These are phyloP conservation scores for Catharus fuscescens DNA, from an alignment of 2,113 vertebrate species.

Conservation along the genomic window DNA sequence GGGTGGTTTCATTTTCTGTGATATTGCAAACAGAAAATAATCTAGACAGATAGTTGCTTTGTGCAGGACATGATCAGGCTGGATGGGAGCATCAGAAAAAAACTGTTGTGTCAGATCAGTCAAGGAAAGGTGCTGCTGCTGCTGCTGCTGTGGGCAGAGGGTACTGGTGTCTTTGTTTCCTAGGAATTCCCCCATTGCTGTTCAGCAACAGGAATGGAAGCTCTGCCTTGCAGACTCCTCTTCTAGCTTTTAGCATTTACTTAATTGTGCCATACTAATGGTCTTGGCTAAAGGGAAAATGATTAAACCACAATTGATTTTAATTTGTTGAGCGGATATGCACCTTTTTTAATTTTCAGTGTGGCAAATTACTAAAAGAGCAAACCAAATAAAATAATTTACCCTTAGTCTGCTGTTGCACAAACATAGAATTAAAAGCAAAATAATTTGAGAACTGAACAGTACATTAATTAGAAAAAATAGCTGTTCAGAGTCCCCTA, in stretches of 20 bases:
- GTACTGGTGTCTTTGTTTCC: neutral
- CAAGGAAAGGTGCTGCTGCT: neutral
- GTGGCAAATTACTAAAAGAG: slow-evolving; percentile 63
- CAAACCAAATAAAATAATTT: slow-evolving; percentile 69
- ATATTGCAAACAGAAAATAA: neutral
- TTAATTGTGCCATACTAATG: slow-evolving; percentile 56
- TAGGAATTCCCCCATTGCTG: neutral
- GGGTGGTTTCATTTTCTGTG: neutral
- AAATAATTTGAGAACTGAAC: slow-evolving; percentile 51
- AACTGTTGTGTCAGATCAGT: neutral
- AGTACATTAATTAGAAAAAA: slow-evolving; percentile 13
- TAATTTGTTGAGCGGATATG: slow-evolving; percentile 55
- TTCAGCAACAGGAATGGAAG: neutral
- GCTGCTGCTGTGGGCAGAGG: neutral
- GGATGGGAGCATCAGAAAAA: neutral
- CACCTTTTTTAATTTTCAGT: slow-evolving; percentile 31
- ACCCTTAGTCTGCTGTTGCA: slow-evolving; percentile 43
- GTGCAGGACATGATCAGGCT: neutral
- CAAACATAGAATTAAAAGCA: slow-evolving; percentile 38
- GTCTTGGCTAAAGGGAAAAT: slow-evolving; percentile 66
- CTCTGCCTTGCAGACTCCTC: neutral
- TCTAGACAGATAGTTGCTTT: neutral
- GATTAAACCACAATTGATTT: slow-evolving; percentile 68
- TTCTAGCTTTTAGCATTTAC: slow-evolving; percentile 33
- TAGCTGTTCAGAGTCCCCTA: neutral